A percentile compares a stretch with the other conserved stretches of the same genome.
Conservation (phyloP, 2,113 vertebrate species). For the Cyrtonyx montezumae region DNA sequence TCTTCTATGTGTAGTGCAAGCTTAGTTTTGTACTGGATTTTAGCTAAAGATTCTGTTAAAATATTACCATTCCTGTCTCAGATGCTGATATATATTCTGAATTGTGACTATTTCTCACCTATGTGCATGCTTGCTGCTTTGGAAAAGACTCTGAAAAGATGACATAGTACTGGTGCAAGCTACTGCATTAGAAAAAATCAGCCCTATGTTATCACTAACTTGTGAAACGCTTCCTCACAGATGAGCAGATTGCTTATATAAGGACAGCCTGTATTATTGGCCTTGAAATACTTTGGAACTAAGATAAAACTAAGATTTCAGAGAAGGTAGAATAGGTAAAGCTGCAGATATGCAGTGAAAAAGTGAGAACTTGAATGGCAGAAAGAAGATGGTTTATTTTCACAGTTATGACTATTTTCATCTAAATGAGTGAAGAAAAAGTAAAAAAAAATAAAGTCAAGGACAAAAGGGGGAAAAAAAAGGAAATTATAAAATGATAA, state of each 20-base stretch:
- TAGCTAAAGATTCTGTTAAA: not conserved
- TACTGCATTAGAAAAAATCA: not conserved
- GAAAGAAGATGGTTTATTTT: conserved; percentile 6
- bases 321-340: not conserved
- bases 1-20: not conserved
- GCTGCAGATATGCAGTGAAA: not conserved
- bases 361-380: not conserved
- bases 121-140: not conserved
- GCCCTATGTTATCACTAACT: not conserved
- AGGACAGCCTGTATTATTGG: not conserved
- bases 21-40: not conserved
- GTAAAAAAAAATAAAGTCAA: not conserved
- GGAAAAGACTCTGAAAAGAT: not conserved
- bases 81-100: not conserved
- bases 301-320: not conserved
- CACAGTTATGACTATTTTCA: not conserved
- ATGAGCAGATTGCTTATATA: not conserved
- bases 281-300: conserved; percentile 20
- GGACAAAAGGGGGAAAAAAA: not conserved
- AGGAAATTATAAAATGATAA: not conserved
- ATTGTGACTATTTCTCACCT: not conserved
- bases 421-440: not conserved
- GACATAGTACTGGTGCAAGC: not conserved
- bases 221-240: not conserved
- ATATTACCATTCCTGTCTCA: not conserved